Percentiles rank a stretch among this genome's conserved stretches.
phyloP scores from a whole-genome alignment of 2,113 vertebrate species.

The Oncorhynchus mykiss region DNA sequence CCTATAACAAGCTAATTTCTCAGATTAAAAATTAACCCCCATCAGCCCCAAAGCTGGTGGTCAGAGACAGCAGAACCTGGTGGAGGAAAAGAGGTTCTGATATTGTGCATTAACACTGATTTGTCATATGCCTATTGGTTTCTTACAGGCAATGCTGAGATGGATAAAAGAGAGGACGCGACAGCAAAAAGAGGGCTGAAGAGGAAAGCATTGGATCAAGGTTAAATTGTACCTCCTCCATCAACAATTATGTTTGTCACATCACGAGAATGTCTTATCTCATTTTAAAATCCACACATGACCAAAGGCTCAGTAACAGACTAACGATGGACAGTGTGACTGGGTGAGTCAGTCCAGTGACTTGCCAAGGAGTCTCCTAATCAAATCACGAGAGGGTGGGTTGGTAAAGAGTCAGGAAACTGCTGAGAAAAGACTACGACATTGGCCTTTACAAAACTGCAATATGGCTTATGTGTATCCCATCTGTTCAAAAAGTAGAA shows the following conservation, averaged over 20 bases:
- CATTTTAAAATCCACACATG: conserved; percentile 11
- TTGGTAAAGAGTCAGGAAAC: too few relatives aligned
- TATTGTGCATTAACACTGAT: not conserved
- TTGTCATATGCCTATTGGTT: not conserved
- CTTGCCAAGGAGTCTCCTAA: conserved; percentile 31
- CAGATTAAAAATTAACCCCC: not conserved
- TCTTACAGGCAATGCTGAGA: conserved; percentile 48
- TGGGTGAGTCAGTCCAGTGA: conserved; percentile 57
- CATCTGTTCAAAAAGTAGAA: too few relatives aligned
- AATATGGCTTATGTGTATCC: too few relatives aligned
- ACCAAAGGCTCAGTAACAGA: conserved; percentile 26
- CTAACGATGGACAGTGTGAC: conserved; percentile 6
- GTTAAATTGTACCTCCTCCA: conserved; percentile 49
- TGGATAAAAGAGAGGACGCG: conserved; percentile 14
- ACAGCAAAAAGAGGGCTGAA: conserved; percentile 57
- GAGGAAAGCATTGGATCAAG: conserved; percentile 71
- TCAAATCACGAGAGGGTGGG: conserved; percentile 33
- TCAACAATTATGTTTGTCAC: conserved; percentile 8
- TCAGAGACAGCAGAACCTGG: not conserved
- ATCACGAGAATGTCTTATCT: conserved; percentile 21
- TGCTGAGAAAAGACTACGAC: too few relatives aligned
- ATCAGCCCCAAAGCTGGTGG: not conserved
- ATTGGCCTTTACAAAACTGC: too few relatives aligned
- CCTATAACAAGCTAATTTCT: too few relatives aligned
- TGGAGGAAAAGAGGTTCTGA: not conserved